Evolutionary conservation across 2,113 vertebrate species (phyloP), one percentile per base, ranked within the genome.

Genomic region (Callaeas wilsoni): DNA sequence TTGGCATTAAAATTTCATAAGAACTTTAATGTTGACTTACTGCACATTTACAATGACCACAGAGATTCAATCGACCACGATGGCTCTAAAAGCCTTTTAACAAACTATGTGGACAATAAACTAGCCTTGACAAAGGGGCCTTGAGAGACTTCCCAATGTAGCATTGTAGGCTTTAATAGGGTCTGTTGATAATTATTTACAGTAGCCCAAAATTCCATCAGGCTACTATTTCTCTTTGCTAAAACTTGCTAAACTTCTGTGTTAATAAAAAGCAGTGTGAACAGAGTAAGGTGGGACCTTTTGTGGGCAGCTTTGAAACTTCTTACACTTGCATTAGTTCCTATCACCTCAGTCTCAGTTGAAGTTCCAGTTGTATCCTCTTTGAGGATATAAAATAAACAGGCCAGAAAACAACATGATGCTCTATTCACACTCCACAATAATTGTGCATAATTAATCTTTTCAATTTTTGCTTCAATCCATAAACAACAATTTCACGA

Each of bases 1-100:
- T 96, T 81, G 33, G 29, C 65, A 90, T 96, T 96, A 97, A 97
- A 90, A n/a, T 95, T 96, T 93, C 85, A 90, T 95, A 44, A 89
- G 91, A 64, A 53, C 16, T 84, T 77, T 82, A 68, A 87, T 74
- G 62, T 82, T 76, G 94, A 63, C 65, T 94, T 87, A 74, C 57
- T 86, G 78, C 56, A 65, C 39, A 57, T 84, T 81, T 59, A 22
- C 46, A 77, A 39, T 17, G 46, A 37, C 42, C 52, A 60, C 70
- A 35, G 32, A 20, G 55, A 84, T 80, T 73, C 91, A 63, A 89
- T 76, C 12, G 68, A 90, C 89, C 87, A 46, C 9, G 30, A 32
- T 13, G 75, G 60, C 39, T 88, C 87, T 95, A 90, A 96, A 96
- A 97, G 95, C 87, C 75, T 97, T 96, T 96, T 90, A 96, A 94